phyloP scores from a whole-genome alignment of 2,797 vertebrate genomes.

The Esox lucius region DNA sequence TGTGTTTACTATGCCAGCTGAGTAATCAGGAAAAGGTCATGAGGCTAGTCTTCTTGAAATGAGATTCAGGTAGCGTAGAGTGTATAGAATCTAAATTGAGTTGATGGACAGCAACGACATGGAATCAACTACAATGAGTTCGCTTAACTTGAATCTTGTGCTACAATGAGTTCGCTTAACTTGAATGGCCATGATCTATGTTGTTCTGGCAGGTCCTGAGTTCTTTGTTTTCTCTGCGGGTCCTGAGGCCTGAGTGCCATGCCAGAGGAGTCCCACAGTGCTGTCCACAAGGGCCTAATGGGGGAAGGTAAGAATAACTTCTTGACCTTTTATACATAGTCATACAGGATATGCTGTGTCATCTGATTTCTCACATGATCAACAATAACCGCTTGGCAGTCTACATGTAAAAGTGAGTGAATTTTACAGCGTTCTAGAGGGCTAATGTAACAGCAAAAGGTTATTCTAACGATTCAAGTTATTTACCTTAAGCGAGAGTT shows the following conservation, averaged over 20 bases:
- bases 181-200: slow-evolving; percentile 22
- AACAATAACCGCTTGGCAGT: neutral
- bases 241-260: slow-evolving; percentile 75
- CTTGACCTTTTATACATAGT: neutral
- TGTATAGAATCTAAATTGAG: neutral
- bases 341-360: neutral
- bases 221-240: slow-evolving; percentile 46
- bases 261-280: slow-evolving; percentile 75
- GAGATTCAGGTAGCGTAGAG: neutral
- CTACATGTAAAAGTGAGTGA: neutral
- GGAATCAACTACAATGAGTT: neutral
- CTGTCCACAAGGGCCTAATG: slow-evolving; percentile 74
- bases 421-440: neutral
- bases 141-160: slow-evolving; percentile 6
- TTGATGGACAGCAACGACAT: neutral
- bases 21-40: neutral
- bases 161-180: neutral
- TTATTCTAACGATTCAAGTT: neutral
- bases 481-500: slow-evolving; percentile 29
- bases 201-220: slow-evolving; percentile 55
- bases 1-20: neutral
- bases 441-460: neutral
- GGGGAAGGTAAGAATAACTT: slow-evolving; percentile 75
- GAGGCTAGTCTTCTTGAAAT: neutral
- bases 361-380: neutral